These are phyloP conservation scores for Sebastes fasciatus DNA, from an alignment of 2,113 vertebrate genomes.

Conservation along the genomic window DNA sequence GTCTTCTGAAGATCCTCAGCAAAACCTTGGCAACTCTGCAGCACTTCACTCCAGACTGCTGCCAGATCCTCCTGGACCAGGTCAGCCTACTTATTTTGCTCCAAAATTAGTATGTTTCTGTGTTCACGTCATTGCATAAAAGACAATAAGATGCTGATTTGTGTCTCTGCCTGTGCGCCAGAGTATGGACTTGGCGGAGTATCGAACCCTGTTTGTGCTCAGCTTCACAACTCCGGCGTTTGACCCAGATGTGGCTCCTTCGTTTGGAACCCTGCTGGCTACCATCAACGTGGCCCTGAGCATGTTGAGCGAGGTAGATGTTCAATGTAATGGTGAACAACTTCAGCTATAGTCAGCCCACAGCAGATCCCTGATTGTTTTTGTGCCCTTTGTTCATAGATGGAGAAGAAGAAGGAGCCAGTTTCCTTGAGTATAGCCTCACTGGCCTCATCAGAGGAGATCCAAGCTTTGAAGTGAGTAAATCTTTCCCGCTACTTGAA, in stretches of 20 bases:
- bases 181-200: slow-evolving; percentile 96
- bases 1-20: slow-evolving; percentile 97
- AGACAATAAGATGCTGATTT: background rate
- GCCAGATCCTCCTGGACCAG: slow-evolving; percentile 97
- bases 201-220: slow-evolving; percentile 92
- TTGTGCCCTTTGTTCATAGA: slow-evolving; percentile 73
- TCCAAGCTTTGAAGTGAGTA: slow-evolving; percentile 92
- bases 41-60: slow-evolving; percentile 97
- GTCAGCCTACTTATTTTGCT: slow-evolving; percentile 66
- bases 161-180: slow-evolving; percentile 61
- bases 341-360: accelerated
- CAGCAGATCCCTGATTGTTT: background rate
- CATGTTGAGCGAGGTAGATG: slow-evolving; percentile 93
- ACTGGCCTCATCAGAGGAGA: slow-evolving; percentile 90
- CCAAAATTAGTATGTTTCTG: background rate
- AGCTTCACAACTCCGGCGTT: slow-evolving; percentile 96
- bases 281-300: slow-evolving; percentile 95
- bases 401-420: slow-evolving; percentile 97
- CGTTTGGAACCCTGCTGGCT: slow-evolving; percentile 95
- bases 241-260: slow-evolving; percentile 95
- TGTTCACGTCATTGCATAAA: background rate
- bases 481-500: background rate
- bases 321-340: accelerated
- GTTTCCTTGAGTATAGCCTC: slow-evolving; percentile 86
- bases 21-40: slow-evolving; percentile 93